These are phyloP conservation scores for Mesembrinibis cayennensis DNA, from an alignment of 2,113 vertebrate genomes.

Conservation along the genomic window DNA sequence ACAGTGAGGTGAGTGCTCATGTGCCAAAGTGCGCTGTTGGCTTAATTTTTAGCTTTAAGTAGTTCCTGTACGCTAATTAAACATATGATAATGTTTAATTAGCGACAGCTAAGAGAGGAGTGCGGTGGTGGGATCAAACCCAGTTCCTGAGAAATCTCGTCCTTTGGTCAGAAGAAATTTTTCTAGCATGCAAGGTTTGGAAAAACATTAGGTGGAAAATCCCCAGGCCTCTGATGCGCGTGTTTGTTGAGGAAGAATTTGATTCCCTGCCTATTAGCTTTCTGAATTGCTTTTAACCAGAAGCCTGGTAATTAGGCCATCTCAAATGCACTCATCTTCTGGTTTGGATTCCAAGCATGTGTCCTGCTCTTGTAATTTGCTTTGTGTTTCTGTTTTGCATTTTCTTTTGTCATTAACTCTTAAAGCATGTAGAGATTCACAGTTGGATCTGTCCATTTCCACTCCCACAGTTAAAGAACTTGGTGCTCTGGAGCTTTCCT, in stretches of 20 bases:
- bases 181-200: background rate
- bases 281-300: background rate
- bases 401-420: background rate
- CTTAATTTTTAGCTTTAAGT: background rate
- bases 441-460: background rate
- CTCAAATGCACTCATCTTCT: background rate
- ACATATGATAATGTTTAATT: too few relatives aligned
- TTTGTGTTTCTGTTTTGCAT: background rate
- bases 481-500: background rate
- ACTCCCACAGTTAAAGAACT: background rate
- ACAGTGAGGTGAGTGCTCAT: background rate
- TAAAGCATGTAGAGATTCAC: background rate
- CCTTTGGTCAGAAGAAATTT: background rate
- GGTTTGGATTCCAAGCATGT: background rate
- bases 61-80: too few relatives aligned
- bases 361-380: background rate
- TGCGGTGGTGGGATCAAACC: background rate
- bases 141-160: accelerated
- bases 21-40: background rate
- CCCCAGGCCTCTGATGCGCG: background rate
- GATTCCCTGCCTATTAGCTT: background rate
- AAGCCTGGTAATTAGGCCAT: background rate
- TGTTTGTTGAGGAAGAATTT: background rate
- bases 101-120: background rate
- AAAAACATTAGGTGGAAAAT: background rate